phyloP scores from a whole-genome alignment of 2,888 invertebrate genomes.

The Zygaena filipendulae region DNA sequence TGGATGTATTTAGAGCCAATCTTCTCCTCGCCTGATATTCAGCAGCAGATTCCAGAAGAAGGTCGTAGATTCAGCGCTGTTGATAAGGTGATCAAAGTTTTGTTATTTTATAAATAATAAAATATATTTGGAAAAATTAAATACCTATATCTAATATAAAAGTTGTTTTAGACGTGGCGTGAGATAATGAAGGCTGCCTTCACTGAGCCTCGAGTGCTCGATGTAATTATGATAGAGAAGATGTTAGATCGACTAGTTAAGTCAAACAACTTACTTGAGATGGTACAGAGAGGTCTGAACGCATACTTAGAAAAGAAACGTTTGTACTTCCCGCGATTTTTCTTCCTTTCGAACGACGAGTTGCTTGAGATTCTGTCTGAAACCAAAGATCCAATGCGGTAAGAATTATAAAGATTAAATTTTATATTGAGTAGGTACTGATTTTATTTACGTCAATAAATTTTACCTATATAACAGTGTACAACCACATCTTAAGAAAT shows the following conservation, averaged over 20 bases:
- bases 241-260: conserved; percentile 90
- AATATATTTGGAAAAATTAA: too few relatives aligned
- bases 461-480: conserved; percentile 64
- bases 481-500: conserved; percentile 94
- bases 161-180: conserved; percentile 78
- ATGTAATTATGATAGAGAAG: conserved; percentile 87
- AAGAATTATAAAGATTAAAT: too few relatives aligned
- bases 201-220: conserved; percentile 81
- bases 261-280: conserved; percentile 84
- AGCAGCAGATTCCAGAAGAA: conserved; percentile 97
- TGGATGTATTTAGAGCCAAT: conserved; percentile 98
- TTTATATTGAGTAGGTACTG: too few relatives aligned
- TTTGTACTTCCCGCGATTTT: conserved; percentile 92
- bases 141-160: background rate
- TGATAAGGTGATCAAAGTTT: conserved; percentile 78
- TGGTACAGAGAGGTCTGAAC: conserved; percentile 91
- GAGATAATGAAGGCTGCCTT: conserved; percentile 89
- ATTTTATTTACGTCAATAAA: background rate
- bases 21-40: conserved; percentile 95
- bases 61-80: conserved; percentile 92
- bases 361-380: conserved; percentile 93
- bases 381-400: conserved; percentile 93
- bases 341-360: conserved; percentile 95
- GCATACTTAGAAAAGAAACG: conserved; percentile 94
- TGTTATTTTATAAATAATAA: background rate